phyloP scores from a whole-genome alignment of 2,113 vertebrate species.

The Erinaceus europaeus region DNA sequence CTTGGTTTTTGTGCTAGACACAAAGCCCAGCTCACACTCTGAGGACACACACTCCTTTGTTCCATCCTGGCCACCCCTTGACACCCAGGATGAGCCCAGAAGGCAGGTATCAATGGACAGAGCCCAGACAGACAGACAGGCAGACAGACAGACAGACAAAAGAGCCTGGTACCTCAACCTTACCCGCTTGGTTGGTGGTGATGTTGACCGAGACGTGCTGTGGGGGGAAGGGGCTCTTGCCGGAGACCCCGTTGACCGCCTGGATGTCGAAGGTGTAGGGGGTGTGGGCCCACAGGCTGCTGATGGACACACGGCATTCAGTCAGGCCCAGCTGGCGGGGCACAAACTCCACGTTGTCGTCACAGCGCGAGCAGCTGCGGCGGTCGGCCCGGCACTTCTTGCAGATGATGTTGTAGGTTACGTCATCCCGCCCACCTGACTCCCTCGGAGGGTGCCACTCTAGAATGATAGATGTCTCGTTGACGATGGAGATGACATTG shows the following conservation, averaged over 20 bases:
- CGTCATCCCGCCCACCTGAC: conserved; percentile 91
- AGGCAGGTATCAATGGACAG: too few species aligned
- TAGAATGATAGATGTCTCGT: conserved; percentile 96
- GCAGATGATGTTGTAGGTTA: conserved; percentile 98
- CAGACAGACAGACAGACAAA: background rate
- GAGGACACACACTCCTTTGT: background rate
- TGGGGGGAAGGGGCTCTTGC: conserved; percentile 94
- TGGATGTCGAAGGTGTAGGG: conserved; percentile 98
- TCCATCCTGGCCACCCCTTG: background rate
- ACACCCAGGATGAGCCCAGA: too few species aligned
- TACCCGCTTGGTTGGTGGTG: conserved; percentile 98
- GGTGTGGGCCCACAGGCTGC: conserved; percentile 95
- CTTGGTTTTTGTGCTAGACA: background rate
- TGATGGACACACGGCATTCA: conserved; percentile 94
- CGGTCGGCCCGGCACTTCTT: conserved; percentile 94
- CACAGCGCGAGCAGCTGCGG: conserved; percentile 93
- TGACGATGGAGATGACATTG: conserved; percentile 97
- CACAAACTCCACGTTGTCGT: conserved; percentile 96
- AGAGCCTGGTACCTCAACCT: conserved; percentile 62
- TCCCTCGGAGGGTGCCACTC: conserved; percentile 97
- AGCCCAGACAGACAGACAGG: background rate
- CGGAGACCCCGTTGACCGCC: conserved; percentile 95
- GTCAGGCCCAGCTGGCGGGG: conserved; percentile 94
- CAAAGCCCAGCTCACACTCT: background rate
- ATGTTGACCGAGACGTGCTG: conserved; percentile 97